Evolutionary conservation across 1,140 invertebrate species (phyloP).

Genomic region (Brachionus plicatilis): DNA sequence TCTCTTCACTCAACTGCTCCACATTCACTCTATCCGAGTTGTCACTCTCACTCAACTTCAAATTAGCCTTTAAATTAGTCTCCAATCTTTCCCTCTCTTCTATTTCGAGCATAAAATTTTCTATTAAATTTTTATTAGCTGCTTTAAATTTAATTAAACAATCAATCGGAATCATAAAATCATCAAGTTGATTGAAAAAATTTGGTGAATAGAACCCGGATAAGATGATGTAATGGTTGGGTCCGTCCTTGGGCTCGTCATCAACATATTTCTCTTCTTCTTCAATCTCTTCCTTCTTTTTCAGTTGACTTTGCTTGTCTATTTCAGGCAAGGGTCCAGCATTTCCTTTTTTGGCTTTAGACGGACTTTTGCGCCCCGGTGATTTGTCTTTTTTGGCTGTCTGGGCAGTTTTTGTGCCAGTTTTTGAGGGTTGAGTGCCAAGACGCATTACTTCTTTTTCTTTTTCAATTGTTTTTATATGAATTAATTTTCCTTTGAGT

Average conservation of each 20-base stretch:
- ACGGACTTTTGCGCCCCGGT: constrained; percentile 41
- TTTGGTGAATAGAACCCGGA: constrained; percentile 51
- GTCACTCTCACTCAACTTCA: constrained; percentile 2
- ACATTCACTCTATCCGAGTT: not conserved
- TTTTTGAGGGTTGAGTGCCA: constrained; percentile 43
- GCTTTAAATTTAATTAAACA: constrained; percentile 43
- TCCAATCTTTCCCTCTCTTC: constrained; percentile 35
- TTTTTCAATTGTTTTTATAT: constrained; percentile 48
- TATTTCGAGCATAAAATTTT: constrained; percentile 45
- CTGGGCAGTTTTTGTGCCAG: constrained; percentile 41
- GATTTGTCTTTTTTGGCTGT: constrained; percentile 49
- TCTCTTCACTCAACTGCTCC: constrained; percentile 26
- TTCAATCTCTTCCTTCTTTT: constrained; percentile 54
- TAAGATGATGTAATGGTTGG: constrained; percentile 52
- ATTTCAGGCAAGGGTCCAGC: constrained; percentile 47
- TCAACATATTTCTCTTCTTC: constrained; percentile 52
- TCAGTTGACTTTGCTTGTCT: constrained; percentile 45
- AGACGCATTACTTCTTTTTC: constrained; percentile 48
- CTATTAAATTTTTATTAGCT: constrained; percentile 41
- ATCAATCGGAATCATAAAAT: constrained; percentile 49
- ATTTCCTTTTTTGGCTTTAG: constrained; percentile 49
- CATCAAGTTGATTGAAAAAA: constrained; percentile 47
- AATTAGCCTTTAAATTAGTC: constrained; percentile 19
- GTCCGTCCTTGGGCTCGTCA: constrained; percentile 56
- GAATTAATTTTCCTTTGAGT: constrained; percentile 51